Base-by-base conservation (phyloP, 2,113 vertebrate species). In the Epinephelus lanceolatus region DNA sequence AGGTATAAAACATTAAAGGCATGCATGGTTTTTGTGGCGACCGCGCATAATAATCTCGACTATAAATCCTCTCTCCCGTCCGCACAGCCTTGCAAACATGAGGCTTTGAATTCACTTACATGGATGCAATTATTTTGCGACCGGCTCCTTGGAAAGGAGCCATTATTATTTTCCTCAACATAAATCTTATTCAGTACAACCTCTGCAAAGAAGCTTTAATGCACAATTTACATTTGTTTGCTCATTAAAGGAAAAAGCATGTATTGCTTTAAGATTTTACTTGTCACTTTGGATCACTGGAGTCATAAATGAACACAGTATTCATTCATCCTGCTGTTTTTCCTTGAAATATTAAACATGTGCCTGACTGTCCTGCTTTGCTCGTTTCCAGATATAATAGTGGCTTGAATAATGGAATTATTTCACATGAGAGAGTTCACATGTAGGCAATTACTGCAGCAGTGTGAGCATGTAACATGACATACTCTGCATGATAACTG, bases 381-480 rank as follows among this genome's bases (percentile, higher is more conserved):
- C 67, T 88, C 49, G 68, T 87, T 83, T 79, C 33, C 78, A 69
- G 49, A 66, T 87, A 59, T 85, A 67, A 85, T n/a, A 77, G 59
- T 40, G 33, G 68, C 71, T 86, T 88, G 75, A 87, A 89, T 88
- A 89, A 93, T 85, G 60, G 56, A 88, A 87, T 89, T 81, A 89
- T 86, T 89, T 88, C 87, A 91, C 85, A 89, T 88, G 80, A 85
- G 70, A 76, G 80, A 42, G 53, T 90, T 83, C 59, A 75, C 78
- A 80, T 89, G 86, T 40, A 55, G 76, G 25, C 42, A 42, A 78
- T 88, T 83, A 84, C 25, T 77, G 77, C 67, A 3, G 37, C 76
- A 55, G 27, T 18, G 25, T 63, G 80, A 87, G 47, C 73, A 59
- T 23, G 13, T 47, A 69, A 76, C 33, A 52, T 71, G 42, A 80